A percentile compares a stretch with the other conserved stretches of the same genome.
Conservation (phyloP, 2,113 vertebrate species). For the Macaca mulatta region DNA sequence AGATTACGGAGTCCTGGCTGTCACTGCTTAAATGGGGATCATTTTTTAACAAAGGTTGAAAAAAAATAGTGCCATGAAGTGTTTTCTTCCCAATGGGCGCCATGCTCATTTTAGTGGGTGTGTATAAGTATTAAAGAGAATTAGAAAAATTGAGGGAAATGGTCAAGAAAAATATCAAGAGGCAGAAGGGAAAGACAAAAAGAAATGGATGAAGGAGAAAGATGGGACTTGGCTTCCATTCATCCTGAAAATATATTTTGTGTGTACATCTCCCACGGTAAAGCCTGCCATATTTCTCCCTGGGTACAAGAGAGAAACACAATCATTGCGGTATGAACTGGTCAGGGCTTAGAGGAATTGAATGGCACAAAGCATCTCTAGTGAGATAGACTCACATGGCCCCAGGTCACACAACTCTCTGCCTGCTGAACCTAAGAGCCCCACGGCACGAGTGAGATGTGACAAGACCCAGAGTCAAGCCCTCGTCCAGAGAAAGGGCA, state of each 20-base stretch:
- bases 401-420: not conserved
- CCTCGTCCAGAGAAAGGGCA: constrained; percentile 42
- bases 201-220: not conserved
- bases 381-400: not conserved
- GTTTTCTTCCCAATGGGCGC: constrained; percentile 69
- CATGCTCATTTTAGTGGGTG: constrained; percentile 17
- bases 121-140: not conserved
- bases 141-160: constrained; percentile 10
- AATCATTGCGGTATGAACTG: constrained; percentile 23
- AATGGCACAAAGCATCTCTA: not conserved
- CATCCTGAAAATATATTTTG: constrained; percentile 61
- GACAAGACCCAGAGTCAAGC: constrained; percentile 34
- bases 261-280: constrained; percentile 14
- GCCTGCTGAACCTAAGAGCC: constrained; percentile 48
- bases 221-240: constrained; percentile 51
- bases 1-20: constrained; percentile 90
- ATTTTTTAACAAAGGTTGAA: constrained; percentile 80
- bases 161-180: constrained; percentile 29
- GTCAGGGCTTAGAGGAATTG: constrained; percentile 53
- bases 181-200: constrained; percentile 10
- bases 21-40: constrained; percentile 80
- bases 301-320: fast-evolving
- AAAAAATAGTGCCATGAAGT: constrained; percentile 3
- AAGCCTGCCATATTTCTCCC: not conserved
- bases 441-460: not conserved